Evolutionary conservation across 2,888 invertebrate genomes (phyloP).

Genomic region (Linyphia triangularis): DNA sequence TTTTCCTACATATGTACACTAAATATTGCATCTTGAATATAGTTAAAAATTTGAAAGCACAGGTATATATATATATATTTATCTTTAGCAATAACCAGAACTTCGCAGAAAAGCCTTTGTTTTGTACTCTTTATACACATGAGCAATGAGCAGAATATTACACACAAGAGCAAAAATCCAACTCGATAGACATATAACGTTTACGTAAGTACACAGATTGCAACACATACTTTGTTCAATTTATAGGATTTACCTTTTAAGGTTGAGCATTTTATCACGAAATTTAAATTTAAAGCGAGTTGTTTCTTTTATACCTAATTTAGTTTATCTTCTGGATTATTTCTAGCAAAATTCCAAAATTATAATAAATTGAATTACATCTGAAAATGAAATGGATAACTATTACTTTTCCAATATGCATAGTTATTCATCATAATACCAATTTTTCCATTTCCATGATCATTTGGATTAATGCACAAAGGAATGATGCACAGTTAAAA

Average conservation of each 20-base stretch:
- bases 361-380: too few relatives aligned
- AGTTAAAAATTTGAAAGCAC: slow-evolving; percentile 71
- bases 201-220: background rate
- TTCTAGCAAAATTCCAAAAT: too few relatives aligned
- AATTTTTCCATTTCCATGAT: too few relatives aligned
- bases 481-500: too few relatives aligned
- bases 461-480: too few relatives aligned
- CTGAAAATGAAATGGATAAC: too few relatives aligned
- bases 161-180: background rate
- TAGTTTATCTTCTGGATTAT: too few relatives aligned
- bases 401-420: too few relatives aligned
- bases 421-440: too few relatives aligned
- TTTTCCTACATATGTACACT: slow-evolving; percentile 61
- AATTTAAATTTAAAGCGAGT: too few relatives aligned
- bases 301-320: too few relatives aligned
- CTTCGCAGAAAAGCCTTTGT: slow-evolving; percentile 42
- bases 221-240: background rate
- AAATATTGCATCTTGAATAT: slow-evolving; percentile 70
- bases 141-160: slow-evolving; percentile 3
- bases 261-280: background rate
- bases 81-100: slow-evolving; percentile 61
- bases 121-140: slow-evolving; percentile 47
- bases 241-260: background rate
- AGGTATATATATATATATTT: slow-evolving; percentile 63
- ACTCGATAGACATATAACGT: background rate